These are phyloP conservation scores for Augochlorella aurata DNA, from an alignment of 2,888 invertebrate genomes.

Conservation along the genomic window DNA sequence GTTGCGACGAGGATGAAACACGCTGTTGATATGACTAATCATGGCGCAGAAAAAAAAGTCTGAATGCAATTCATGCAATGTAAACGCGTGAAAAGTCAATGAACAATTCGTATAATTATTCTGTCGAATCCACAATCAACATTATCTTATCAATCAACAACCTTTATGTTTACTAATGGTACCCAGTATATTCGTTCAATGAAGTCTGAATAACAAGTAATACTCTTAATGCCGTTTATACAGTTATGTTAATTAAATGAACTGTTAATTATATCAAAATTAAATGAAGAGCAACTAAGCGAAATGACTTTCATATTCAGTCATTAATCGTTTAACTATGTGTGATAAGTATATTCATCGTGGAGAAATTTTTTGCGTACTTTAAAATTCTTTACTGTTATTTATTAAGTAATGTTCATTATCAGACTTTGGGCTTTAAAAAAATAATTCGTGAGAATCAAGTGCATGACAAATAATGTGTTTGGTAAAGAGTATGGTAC, in stretches of 20 bases:
- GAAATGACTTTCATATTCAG: neutral
- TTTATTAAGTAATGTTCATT: too few relatives aligned
- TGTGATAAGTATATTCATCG: too few relatives aligned
- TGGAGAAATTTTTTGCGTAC: too few relatives aligned
- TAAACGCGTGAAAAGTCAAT: neutral
- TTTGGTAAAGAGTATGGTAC: too few relatives aligned
- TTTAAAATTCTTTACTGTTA: too few relatives aligned
- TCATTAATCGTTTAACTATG: too few relatives aligned
- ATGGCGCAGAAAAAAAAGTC: neutral
- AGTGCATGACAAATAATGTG: too few relatives aligned
- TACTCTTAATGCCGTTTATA: neutral
- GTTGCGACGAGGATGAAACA: constrained; percentile 10
- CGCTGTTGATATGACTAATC: constrained; percentile 32
- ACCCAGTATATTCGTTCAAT: neutral
- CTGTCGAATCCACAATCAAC: neutral
- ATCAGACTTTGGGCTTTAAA: too few relatives aligned
- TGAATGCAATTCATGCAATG: neutral
- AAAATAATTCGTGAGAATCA: too few relatives aligned
- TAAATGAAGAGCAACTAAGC: neutral
- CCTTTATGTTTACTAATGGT: neutral
- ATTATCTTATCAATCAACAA: too few relatives aligned
- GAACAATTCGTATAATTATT: neutral
- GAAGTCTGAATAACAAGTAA: neutral
- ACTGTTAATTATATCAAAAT: neutral
- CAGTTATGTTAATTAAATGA: too few relatives aligned